phyloP scores from a whole-genome alignment of 2,797 vertebrate species.

The Sebastiscus albofasciatus region DNA sequence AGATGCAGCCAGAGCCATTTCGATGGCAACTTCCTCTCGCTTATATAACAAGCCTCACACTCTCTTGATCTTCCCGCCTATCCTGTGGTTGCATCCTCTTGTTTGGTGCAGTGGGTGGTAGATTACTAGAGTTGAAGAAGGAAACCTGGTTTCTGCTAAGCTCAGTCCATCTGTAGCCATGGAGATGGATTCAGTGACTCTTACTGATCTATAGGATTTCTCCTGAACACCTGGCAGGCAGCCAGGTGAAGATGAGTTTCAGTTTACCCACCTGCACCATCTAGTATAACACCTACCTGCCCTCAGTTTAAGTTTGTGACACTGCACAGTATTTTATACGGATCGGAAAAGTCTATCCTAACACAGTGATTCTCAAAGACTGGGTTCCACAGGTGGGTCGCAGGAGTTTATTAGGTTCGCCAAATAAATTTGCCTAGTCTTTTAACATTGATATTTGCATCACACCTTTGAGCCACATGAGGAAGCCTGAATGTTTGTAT shows the following conservation, averaged over 20 bases:
- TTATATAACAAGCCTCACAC: slow-evolving; percentile 19
- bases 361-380: background rate
- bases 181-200: slow-evolving; percentile 19
- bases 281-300: background rate
- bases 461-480: too few relatives aligned
- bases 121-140: slow-evolving; percentile 1
- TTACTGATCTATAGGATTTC: slow-evolving; percentile 27
- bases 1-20: slow-evolving; percentile 46
- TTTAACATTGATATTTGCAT: too few relatives aligned
- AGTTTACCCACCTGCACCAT: slow-evolving; percentile 18
- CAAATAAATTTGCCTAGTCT: too few relatives aligned
- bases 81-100: background rate
- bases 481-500: too few relatives aligned
- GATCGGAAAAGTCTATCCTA: background rate
- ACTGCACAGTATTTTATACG: background rate
- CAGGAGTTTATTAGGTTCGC: too few relatives aligned
- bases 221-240: slow-evolving; percentile 12
- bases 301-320: background rate
- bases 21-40: slow-evolving; percentile 42
- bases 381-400: too few relatives aligned
- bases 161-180: slow-evolving; percentile 1
- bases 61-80: slow-evolving; percentile 1
- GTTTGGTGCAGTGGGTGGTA: background rate
- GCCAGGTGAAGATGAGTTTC: slow-evolving; percentile 6
- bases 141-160: slow-evolving; percentile 20